Conservation (phyloP, 2,797 vertebrate genomes). For the Heteromormyrus szaboi region DNA sequence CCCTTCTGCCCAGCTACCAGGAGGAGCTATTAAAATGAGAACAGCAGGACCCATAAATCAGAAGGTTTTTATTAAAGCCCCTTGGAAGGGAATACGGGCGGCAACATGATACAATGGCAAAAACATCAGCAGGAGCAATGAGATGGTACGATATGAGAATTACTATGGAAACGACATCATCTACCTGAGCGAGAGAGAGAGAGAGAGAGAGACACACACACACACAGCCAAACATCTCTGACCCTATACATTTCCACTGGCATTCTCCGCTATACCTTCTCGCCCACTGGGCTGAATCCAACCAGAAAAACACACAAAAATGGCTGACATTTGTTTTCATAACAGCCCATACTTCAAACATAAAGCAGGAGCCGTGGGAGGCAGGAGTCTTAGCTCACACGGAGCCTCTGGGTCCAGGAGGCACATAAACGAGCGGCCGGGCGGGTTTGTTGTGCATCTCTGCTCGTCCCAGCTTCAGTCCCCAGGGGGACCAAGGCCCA, state of each 20-base stretch:
- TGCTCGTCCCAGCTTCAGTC: not conserved
- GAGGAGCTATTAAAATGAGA: constrained; percentile 26
- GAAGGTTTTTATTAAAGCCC: constrained; percentile 39
- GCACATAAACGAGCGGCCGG: not conserved
- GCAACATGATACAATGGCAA: not conserved
- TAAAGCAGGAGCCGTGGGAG: not conserved
- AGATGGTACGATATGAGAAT: not conserved
- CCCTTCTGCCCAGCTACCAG: constrained; percentile 33
- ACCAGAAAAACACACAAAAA: not conserved
- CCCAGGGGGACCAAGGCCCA: not conserved
- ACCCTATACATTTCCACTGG: not conserved
- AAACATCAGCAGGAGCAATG: not conserved
- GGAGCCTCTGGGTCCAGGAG: not conserved
- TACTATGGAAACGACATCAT: not conserved
- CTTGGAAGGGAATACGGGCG: constrained; percentile 6
- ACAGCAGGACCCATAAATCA: constrained; percentile 38
- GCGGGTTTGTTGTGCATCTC: not conserved
- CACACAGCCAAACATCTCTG: not conserved
- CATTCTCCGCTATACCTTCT: not conserved
- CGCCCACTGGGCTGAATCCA: not conserved
- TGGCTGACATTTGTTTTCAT: not conserved
- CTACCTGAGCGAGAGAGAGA: not conserved
- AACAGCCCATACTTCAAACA: not conserved
- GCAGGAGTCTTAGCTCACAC: not conserved
- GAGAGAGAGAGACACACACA: not conserved